Conservation (phyloP, 1,140 invertebrate species). For the Meloidogyne exigua region DNA sequence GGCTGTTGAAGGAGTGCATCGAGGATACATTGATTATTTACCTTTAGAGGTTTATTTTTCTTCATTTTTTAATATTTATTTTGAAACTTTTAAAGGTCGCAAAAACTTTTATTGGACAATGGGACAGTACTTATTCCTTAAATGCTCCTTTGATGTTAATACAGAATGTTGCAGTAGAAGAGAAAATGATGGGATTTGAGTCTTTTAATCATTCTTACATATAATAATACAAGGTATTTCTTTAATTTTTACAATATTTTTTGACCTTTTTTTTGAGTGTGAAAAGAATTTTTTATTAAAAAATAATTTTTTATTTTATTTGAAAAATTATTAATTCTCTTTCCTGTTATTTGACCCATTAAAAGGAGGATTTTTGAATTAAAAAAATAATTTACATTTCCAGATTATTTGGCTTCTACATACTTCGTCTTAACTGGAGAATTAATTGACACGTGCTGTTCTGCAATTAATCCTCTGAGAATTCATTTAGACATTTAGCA, state of each 20-base stretch:
- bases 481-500: conserved; percentile 48
- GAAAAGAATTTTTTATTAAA: too few species aligned
- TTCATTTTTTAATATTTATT: conserved; percentile 65
- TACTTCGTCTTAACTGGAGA: conserved; percentile 48
- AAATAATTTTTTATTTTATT: too few species aligned
- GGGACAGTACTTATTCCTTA: conserved; percentile 78
- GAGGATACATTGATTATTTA: too few species aligned
- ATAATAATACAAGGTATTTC: conserved; percentile 48
- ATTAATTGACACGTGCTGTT: background rate
- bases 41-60: too few species aligned
- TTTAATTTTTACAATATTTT: too few species aligned
- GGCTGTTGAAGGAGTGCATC: too few species aligned
- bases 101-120: conserved; percentile 66
- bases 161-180: too few species aligned
- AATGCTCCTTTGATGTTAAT: conserved; percentile 85
- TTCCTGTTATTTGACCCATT: too few species aligned
- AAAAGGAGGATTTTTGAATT: too few species aligned
- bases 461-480: conserved; percentile 12
- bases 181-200: too few species aligned
- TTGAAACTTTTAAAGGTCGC: conserved; percentile 28
- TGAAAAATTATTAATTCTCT: too few species aligned
- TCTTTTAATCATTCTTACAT: conserved; percentile 99
- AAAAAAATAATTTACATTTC: background rate
- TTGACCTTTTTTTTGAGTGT: too few species aligned
- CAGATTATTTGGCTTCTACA: conserved; percentile 43